A percentile compares a stretch with the other conserved stretches of the same genome.
These are phyloP conservation scores for Tragopan temminckii DNA, from an alignment of 2,797 vertebrate genomes.

Conservation along the genomic window DNA sequence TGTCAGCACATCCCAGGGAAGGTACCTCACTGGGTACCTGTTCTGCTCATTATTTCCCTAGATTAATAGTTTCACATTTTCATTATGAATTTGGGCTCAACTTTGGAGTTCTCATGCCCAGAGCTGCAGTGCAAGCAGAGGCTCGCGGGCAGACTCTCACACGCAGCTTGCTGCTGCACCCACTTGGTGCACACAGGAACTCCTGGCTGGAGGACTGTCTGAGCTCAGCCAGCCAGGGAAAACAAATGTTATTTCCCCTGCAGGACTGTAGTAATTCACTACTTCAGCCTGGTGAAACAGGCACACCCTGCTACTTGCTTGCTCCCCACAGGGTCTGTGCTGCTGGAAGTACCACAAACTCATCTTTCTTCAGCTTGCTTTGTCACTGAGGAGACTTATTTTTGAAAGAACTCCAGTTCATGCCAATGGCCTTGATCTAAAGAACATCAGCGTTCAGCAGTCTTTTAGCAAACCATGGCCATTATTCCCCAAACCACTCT, in stretches of 20 bases:
- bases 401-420: neutral
- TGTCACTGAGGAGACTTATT: neutral
- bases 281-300: neutral
- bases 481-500: neutral
- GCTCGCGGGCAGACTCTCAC: rapidly evolving
- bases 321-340: neutral
- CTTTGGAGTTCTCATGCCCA: neutral
- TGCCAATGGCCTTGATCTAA: neutral
- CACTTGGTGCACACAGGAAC: rapidly evolving
- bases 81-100: neutral
- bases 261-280: neutral
- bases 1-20: neutral
- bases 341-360: neutral
- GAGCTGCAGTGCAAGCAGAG: neutral
- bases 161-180: neutral
- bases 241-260: neutral
- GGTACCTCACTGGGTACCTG: neutral
- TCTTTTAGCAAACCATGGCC: neutral
- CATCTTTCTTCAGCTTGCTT: neutral
- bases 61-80: neutral
- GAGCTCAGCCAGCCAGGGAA: neutral
- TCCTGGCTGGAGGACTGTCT: neutral
- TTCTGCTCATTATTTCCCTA: neutral
- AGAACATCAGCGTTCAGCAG: neutral
- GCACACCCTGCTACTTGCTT: neutral